Conservation (phyloP, 2,113 vertebrate species). For the Myiozetetes cayanensis region DNA sequence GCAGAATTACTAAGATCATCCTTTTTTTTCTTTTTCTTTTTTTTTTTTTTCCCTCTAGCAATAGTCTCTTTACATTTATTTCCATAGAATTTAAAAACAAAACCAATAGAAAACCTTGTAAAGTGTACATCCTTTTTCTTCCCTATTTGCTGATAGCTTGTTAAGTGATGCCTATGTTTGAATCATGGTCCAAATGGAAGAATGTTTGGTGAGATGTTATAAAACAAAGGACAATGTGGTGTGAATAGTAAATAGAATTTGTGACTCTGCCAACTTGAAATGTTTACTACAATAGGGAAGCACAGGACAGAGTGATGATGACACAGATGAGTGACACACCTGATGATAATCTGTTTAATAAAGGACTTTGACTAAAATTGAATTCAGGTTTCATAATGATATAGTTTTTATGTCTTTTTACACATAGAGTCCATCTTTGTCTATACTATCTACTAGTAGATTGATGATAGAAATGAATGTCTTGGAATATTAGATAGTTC, state of each 20-base stretch:
- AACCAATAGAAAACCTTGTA: not conserved
- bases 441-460: not conserved
- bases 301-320: not conserved
- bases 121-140: not conserved
- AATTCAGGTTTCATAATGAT: conserved; percentile 29
- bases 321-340: not conserved
- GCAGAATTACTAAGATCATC: not conserved
- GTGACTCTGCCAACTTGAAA: not conserved
- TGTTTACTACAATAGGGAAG: not conserved
- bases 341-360: conserved; percentile 59
- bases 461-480: conserved; percentile 17
- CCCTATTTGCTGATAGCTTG: not conserved
- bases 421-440: not conserved
- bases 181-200: not conserved
- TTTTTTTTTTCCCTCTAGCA: not conserved
- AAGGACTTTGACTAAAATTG: conserved; percentile 28
- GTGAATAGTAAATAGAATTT: not conserved
- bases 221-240: not conserved
- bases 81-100: not conserved
- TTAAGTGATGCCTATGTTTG: not conserved
- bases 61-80: not conserved
- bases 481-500: not conserved
- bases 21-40: not conserved
- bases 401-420: conserved; percentile 16
- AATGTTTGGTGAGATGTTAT: not conserved